phyloP scores from a whole-genome alignment of 2,797 vertebrate genomes.

The Psittacula derbiana region DNA sequence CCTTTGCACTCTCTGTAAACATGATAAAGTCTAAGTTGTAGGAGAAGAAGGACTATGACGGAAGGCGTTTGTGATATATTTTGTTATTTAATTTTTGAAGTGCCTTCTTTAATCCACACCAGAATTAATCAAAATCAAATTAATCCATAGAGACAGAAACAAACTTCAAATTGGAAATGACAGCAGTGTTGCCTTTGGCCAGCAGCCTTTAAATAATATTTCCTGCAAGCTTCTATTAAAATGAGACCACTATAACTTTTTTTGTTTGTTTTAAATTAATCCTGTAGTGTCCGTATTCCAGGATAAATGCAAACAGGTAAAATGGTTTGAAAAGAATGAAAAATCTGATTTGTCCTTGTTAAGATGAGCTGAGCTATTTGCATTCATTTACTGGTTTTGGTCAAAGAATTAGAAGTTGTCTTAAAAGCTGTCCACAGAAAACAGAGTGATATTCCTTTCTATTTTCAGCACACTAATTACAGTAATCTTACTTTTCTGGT shows the following conservation, averaged over 20 bases:
- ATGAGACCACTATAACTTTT: not conserved
- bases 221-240: not conserved
- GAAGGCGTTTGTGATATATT: not conserved
- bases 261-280: not conserved
- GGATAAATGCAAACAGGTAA: not conserved
- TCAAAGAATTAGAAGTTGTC: not conserved
- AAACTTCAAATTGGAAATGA: not conserved
- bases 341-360: not conserved
- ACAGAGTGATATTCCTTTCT: rapidly evolving
- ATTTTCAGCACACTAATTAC: not conserved
- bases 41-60: not conserved
- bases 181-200: not conserved
- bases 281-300: not conserved
- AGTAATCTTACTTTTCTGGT: not conserved
- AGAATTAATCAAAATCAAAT: slow-evolving; percentile 10
- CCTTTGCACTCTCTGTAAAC: not conserved
- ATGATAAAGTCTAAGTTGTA: not conserved
- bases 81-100: slow-evolving; percentile 4
- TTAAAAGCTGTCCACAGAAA: not conserved
- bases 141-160: not conserved
- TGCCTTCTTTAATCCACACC: not conserved
- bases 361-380: not conserved
- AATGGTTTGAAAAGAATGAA: not conserved
- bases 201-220: not conserved
- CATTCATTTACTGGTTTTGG: not conserved